These are phyloP conservation scores for Conistra vaccinii DNA, from an alignment of 2,888 invertebrate species.

Conservation along the genomic window DNA sequence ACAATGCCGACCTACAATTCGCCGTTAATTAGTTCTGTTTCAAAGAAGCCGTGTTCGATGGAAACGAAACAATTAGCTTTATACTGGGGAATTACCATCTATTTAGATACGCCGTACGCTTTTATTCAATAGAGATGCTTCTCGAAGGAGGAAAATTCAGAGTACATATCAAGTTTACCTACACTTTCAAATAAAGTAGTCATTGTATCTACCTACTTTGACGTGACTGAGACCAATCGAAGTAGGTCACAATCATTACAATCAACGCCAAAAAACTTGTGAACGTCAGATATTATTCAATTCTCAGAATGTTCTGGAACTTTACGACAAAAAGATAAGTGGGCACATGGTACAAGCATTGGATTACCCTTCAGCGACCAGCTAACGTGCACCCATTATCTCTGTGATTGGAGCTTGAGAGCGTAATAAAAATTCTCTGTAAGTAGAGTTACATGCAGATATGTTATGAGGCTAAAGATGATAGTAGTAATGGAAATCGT, in stretches of 20 bases:
- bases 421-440: conserved; percentile 83
- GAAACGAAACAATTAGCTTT: conserved; percentile 77
- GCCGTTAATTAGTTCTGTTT: conserved; percentile 84
- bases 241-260: conserved; percentile 86
- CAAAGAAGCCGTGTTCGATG: conserved; percentile 81
- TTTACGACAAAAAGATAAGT: conserved; percentile 72
- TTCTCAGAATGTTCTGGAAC: conserved; percentile 65
- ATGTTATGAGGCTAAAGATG: conserved; percentile 54
- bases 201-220: conserved; percentile 46
- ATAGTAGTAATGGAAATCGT: conserved; percentile 59
- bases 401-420: conserved; percentile 85
- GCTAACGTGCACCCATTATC: conserved; percentile 82
- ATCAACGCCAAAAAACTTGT: conserved; percentile 82
- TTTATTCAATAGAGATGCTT: conserved; percentile 32
- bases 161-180: conserved; percentile 51
- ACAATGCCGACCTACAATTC: conserved; percentile 85
- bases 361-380: conserved; percentile 81
- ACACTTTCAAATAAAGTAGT: conserved; percentile 52
- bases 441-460: conserved; percentile 64
- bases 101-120: conserved; percentile 63
- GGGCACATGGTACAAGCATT: conserved; percentile 81
- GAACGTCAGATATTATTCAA: conserved; percentile 64
- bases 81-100: conserved; percentile 69
- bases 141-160: conserved; percentile 36
- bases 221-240: conserved; percentile 74